phyloP scores from a whole-genome alignment of 1,140 invertebrate species.

The Euura lappo region DNA sequence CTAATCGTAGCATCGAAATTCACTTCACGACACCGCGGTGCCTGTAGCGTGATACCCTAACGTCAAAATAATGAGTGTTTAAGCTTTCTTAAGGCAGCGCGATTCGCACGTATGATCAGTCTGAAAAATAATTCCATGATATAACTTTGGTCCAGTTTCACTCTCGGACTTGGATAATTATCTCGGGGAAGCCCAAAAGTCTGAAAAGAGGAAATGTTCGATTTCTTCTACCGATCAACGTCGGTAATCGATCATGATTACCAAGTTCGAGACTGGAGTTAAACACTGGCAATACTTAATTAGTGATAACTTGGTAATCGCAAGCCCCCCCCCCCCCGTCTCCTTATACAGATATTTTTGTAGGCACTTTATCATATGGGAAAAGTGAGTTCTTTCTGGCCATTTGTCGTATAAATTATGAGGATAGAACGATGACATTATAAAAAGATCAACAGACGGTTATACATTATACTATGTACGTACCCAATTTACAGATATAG shows the following conservation, averaged over 20 bases:
- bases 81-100: neutral
- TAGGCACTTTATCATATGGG: constrained; percentile 46
- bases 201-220: neutral
- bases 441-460: constrained; percentile 13
- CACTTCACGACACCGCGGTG: neutral
- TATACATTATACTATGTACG: constrained; percentile 33
- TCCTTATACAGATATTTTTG: constrained; percentile 54
- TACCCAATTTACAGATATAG: constrained; percentile 37
- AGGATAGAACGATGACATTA: neutral
- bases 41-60: neutral
- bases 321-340: constrained; percentile 34
- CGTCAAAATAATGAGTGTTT: neutral
- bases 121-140: neutral
- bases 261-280: neutral
- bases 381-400: constrained; percentile 51
- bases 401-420: constrained; percentile 16
- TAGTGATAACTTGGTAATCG: constrained; percentile 37
- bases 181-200: too few relatives aligned
- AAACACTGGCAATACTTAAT: neutral
- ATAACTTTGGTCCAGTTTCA: neutral
- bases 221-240: too few relatives aligned
- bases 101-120: neutral
- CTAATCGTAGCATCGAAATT: neutral
- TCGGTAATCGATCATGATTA: neutral
- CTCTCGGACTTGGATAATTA: neutral